phyloP scores from a whole-genome alignment of 2,113 vertebrate species.

The Propithecus coquereli region DNA sequence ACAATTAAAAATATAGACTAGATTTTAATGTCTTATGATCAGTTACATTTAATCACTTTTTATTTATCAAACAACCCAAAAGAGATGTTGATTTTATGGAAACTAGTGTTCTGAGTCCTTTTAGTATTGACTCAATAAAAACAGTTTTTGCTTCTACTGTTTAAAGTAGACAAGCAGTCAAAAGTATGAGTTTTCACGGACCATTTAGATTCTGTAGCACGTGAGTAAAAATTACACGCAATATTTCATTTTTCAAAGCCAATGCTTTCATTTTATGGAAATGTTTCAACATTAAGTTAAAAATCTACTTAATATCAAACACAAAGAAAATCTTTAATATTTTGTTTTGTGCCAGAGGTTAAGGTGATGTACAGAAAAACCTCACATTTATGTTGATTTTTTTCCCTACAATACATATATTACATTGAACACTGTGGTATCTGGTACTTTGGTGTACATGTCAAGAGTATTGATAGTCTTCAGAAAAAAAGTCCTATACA shows the following conservation, averaged over 20 bases:
- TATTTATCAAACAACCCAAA: neutral
- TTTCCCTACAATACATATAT: neutral
- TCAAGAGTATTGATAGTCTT: neutral
- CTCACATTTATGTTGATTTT: neutral
- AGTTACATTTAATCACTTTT: neutral
- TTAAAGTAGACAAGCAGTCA: neutral
- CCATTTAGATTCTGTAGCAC: neutral
- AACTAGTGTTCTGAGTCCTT: neutral
- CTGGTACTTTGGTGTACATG: neutral
- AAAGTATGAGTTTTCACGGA: slow-evolving; percentile 14
- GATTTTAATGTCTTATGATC: neutral
- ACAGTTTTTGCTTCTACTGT: neutral
- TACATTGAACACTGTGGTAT: neutral
- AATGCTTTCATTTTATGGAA: neutral
- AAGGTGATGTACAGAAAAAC: neutral
- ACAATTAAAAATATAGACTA: neutral
- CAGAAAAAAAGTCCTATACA: neutral
- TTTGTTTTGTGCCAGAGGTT: neutral
- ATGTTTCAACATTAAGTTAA: neutral
- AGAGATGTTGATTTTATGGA: neutral
- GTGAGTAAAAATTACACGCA: neutral
- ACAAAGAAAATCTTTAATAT: neutral
- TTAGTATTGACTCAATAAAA: neutral
- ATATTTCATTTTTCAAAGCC: slow-evolving; percentile 36
- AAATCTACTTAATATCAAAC: slow-evolving; percentile 10